Base-by-base conservation (phyloP, 2,888 invertebrate species). In the Perizoma flavofasciatum region DNA sequence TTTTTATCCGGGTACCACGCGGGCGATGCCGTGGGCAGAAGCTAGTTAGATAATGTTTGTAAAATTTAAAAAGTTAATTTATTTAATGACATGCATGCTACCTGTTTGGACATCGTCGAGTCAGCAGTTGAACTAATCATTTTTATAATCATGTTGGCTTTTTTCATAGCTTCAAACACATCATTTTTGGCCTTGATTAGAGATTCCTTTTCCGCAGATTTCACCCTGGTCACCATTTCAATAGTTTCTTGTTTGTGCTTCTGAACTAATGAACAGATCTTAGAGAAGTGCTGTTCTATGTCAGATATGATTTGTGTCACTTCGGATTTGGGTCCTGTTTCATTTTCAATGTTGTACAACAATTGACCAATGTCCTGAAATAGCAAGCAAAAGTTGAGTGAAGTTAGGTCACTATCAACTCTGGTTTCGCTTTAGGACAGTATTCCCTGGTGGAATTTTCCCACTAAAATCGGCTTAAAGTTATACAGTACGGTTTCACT, bases 241-340 rank as follows among this genome's bases (percentile, higher is more conserved):
- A 88, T 78, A 4, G 93, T 73, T 62, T 89, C 85, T 8, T 81
- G 73, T 68, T 94, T 94, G 46, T 92, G 78, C 52, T 87, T 88
- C 75, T 94, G 94, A 45, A 94, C 75, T 5, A 85, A 72, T 0
- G 89, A 92, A 61, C 89, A 89, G 0, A 94, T 75, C 63, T 92
- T 85, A 0, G 90, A 84, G 67, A 94, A 94, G 70, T 93, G 93
- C 63, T 92, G 90, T 47, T 89, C 89, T 5, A 94, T 82, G 9
- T 75, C 69, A 6, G 74, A 73, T 49, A 91, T 82, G 8, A 85
- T 67, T 41, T 72, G 72, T 46, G 81, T 78, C 2, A 83, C 66
- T 22, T 84, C 80, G 10, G 78, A 77, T 6, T 75, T 69, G 0
- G 83, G 61, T 39, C 77, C 82, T n/a, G 75, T 75, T 44, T 85